Conservation (phyloP, 2,888 invertebrate genomes). For the Deroplatys truncata region DNA sequence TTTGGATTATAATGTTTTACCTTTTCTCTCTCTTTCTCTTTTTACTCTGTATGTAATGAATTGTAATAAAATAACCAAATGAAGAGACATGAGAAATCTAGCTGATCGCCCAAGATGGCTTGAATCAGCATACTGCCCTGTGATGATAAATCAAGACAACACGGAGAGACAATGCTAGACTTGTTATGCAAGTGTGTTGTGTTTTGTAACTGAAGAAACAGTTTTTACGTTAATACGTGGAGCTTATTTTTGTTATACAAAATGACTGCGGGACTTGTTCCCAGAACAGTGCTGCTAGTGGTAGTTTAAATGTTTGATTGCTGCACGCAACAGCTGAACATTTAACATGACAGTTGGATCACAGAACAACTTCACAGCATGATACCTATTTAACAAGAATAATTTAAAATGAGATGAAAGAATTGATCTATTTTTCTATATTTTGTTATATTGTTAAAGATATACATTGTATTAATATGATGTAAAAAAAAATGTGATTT, state of each 20-base stretch:
- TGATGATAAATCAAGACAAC: neutral
- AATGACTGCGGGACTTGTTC: neutral
- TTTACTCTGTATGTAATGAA: neutral
- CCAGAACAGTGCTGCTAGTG: neutral
- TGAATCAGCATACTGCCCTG: neutral
- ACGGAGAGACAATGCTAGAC: neutral
- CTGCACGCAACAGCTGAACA: neutral
- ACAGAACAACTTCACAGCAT: neutral
- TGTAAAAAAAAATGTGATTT: conserved; percentile 24
- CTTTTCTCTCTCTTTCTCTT: neutral
- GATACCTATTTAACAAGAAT: conserved; percentile 19
- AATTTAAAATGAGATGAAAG: conserved; percentile 14
- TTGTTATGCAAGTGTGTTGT: neutral
- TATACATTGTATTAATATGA: conserved; percentile 27
- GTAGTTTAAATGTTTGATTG: neutral
- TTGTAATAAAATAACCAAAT: neutral
- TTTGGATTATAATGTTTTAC: neutral
- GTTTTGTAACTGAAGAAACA: neutral
- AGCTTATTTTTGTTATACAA: neutral
- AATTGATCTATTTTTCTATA: conserved; percentile 34
- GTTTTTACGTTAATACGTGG: neutral
- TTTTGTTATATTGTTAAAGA: conserved; percentile 34
- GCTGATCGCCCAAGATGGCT: neutral
- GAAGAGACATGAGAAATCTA: neutral
- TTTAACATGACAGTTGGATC: neutral